phyloP scores from a whole-genome alignment of 1,140 invertebrate species.

The Ruditapes philippinarum region DNA sequence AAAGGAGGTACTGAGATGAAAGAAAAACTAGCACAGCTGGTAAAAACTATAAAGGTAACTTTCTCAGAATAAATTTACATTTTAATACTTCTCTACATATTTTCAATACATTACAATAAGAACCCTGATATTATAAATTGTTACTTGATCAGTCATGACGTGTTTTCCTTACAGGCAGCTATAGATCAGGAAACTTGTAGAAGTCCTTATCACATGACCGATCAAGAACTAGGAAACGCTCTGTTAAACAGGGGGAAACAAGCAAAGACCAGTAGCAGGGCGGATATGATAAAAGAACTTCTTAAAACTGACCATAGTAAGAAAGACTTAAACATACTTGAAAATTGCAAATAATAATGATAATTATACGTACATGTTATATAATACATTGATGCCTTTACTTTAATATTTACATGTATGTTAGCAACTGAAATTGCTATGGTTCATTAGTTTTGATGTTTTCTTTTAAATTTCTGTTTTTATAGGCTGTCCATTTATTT shows the following conservation, averaged over 20 bases:
- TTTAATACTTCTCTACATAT: background rate
- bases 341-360: too few relatives aligned
- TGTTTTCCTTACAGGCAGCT: conserved; percentile 16
- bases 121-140: background rate
- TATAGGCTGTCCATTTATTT: conserved; percentile 75
- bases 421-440: too few relatives aligned
- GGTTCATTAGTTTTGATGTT: too few relatives aligned
- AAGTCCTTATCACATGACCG: conserved; percentile 70
- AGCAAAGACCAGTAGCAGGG: conserved; percentile 4
- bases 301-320: conserved; percentile 47
- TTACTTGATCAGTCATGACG: background rate
- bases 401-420: too few relatives aligned
- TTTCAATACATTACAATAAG: background rate
- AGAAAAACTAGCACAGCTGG: conserved; percentile 62
- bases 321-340: too few relatives aligned
- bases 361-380: too few relatives aligned
- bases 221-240: conserved; percentile 62
- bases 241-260: conserved; percentile 57
- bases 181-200: conserved; percentile 68
- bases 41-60: conserved; percentile 66
- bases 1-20: conserved; percentile 57
- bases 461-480: conserved; percentile 53
- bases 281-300: conserved; percentile 58
- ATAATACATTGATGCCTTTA: too few relatives aligned
- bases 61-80: background rate